Base-by-base conservation (phyloP, 2,888 invertebrate genomes). In the Patella depressa region DNA sequence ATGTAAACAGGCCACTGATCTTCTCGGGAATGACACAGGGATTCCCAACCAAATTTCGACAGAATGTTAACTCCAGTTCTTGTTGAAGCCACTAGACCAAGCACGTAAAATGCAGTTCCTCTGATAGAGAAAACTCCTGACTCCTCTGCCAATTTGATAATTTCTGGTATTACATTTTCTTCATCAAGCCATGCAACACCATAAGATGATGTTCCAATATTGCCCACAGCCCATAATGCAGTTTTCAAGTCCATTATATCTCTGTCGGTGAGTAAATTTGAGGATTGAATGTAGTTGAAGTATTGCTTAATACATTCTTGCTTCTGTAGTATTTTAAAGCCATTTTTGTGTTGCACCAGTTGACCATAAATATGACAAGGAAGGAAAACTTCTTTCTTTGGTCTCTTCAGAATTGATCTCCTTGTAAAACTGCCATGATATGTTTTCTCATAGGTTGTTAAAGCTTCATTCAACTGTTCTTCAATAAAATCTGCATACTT, bases 401-500 rank as follows among this genome's bases (percentile, higher is more conserved):
- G 87, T 57, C 85, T 83, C 88, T 83, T 88, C 73, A 84, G 88
- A 81, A 85, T 89, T 74, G 89, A 89, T 54, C 90, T 81, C 15
- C 90, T 81, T 2, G 88, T 88, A 81, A 88, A 90, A 2, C 88
- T 86, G 1, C 89, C 90, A 72, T 95, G 95, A 87, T 95, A 95
- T 73, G 95, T 95, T 84, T 95, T 94, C 88, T 96, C 95, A 89
- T 96, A 95, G 77, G 96, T 94, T 2, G 97, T 97, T 85, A 98
- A 92, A 57, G 96, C 95, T 89, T 97, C 96, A 89, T 97, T 96
- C 85, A 97, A 95, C 83, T 95, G 95, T 74, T 96, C 95, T 91
- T 99, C 99, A 55, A 98, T 95, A 53, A 98, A 92, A 15, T 95
- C 94, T 3, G 97, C 97, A 92, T 99, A 99, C 86, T 96, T 93